A percentile compares a stretch with the other conserved stretches of the same genome.
phyloP scores from a whole-genome alignment of 2,888 invertebrate species.

The Mechanitis messenoides region DNA sequence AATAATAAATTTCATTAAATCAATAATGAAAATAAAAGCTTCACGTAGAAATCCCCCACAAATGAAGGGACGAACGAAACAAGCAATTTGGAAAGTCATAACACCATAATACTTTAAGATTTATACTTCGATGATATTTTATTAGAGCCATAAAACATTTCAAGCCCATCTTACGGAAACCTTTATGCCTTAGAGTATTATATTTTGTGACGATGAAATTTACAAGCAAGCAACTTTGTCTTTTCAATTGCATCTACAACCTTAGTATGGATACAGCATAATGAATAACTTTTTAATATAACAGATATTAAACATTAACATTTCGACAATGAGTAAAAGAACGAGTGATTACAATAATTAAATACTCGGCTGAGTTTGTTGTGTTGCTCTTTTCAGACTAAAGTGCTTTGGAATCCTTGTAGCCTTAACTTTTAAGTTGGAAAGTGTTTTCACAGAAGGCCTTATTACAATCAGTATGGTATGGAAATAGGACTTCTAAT shows the following conservation, averaged over 20 bases:
- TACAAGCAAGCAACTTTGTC: conserved; percentile 25
- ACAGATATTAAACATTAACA: too few species aligned
- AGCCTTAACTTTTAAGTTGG: too few species aligned
- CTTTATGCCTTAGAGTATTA: conserved; percentile 47
- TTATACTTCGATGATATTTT: conserved; percentile 62
- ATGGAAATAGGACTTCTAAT: too few species aligned
- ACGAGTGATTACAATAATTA: too few species aligned
- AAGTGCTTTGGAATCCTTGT: too few species aligned
- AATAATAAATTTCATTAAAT: conserved; percentile 12
- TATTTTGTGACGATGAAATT: conserved; percentile 47
- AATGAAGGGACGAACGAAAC: conserved; percentile 43
- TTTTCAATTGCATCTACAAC: conserved; percentile 12
- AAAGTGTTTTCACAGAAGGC: too few species aligned
- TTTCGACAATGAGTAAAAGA: too few species aligned
- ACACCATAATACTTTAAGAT: conserved; percentile 52
- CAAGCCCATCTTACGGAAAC: conserved; percentile 43
- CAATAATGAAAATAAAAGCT: conserved; percentile 14
- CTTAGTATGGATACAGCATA: not conserved
- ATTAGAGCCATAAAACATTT: conserved; percentile 61
- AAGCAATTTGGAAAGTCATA: conserved; percentile 48
- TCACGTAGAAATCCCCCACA: conserved; percentile 24
- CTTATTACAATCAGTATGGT: too few species aligned
- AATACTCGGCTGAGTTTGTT: too few species aligned
- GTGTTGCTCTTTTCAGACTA: too few species aligned
- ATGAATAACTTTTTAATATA: too few species aligned